Evolutionary conservation across 2,797 vertebrate species (phyloP).

Genomic region (Cuniculus paca): DNA sequence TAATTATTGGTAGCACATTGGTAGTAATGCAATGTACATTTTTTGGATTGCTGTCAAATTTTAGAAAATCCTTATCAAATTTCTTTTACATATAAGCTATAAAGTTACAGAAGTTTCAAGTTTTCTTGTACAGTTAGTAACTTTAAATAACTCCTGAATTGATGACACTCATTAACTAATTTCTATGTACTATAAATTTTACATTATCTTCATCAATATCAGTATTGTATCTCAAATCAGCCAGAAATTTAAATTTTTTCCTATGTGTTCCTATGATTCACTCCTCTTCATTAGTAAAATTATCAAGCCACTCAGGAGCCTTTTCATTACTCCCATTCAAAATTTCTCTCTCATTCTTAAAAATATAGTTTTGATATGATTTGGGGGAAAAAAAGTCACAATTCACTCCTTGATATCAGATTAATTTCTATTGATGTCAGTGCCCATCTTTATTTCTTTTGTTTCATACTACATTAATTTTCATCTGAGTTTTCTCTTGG

Average conservation of each 20-base stretch:
- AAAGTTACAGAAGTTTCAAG: background rate
- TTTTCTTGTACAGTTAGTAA: constrained; percentile 18
- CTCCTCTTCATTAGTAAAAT: constrained; percentile 65
- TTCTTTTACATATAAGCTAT: background rate
- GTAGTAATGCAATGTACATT: background rate
- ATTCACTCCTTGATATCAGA: background rate
- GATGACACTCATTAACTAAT: background rate
- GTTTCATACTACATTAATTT: constrained; percentile 33
- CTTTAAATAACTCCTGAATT: constrained; percentile 19
- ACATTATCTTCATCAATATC: constrained; percentile 6
- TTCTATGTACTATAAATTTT: constrained; percentile 35
- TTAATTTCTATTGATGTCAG: constrained; percentile 46
- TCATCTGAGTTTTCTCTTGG: constrained; percentile 28
- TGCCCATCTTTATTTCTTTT: constrained; percentile 13
- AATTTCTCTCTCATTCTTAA: constrained; percentile 61
- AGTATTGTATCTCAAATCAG: constrained; percentile 58
- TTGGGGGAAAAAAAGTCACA: background rate
- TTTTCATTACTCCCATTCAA: constrained; percentile 60
- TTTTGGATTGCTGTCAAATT: constrained; percentile 10
- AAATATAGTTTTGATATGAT: constrained; percentile 15
- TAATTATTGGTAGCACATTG: background rate
- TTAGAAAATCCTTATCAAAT: constrained; percentile 41
- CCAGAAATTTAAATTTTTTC: constrained; percentile 37
- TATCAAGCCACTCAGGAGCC: constrained; percentile 37
- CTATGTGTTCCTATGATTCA: constrained; percentile 55